Conservation (phyloP, 2,113 vertebrate genomes). For the Lepus timidus region DNA sequence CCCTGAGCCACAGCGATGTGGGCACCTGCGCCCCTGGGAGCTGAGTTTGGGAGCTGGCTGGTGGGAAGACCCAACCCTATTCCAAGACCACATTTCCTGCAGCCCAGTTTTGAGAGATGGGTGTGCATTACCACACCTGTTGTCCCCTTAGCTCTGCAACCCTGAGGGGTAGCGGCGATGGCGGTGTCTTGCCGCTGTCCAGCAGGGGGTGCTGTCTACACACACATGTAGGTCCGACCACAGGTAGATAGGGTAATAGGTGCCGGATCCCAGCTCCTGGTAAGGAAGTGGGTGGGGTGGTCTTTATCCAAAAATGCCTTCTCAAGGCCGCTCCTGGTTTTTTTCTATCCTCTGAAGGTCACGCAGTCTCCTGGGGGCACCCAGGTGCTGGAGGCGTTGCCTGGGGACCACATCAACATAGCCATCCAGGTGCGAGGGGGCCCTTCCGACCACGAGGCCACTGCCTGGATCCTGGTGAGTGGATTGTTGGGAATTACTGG, state of each 20-base stretch:
- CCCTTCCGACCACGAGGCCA: slow-evolving; percentile 84
- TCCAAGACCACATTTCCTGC: neutral
- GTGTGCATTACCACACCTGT: neutral
- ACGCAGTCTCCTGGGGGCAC: slow-evolving; percentile 83
- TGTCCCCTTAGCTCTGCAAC: neutral
- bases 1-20: neutral
- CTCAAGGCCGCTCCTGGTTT: neutral
- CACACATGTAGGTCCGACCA: too few relatives aligned
- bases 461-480: slow-evolving; percentile 86
- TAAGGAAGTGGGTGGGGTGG: neutral
- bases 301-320: neutral
- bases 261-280: neutral
- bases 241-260: neutral
- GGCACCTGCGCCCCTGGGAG: neutral
- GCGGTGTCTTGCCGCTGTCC: neutral
- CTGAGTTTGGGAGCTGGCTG: neutral
- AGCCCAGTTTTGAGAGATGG: neutral
- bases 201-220: slow-evolving; percentile 13
- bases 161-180: accelerated
- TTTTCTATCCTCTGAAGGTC: slow-evolving; percentile 73
- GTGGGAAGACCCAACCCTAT: neutral
- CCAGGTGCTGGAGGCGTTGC: slow-evolving; percentile 83
- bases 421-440: slow-evolving; percentile 85
- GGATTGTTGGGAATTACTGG: neutral
- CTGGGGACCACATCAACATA: slow-evolving; percentile 85